phyloP scores from a whole-genome alignment of 2,888 invertebrate species.

The Drosophila pegasa region DNA sequence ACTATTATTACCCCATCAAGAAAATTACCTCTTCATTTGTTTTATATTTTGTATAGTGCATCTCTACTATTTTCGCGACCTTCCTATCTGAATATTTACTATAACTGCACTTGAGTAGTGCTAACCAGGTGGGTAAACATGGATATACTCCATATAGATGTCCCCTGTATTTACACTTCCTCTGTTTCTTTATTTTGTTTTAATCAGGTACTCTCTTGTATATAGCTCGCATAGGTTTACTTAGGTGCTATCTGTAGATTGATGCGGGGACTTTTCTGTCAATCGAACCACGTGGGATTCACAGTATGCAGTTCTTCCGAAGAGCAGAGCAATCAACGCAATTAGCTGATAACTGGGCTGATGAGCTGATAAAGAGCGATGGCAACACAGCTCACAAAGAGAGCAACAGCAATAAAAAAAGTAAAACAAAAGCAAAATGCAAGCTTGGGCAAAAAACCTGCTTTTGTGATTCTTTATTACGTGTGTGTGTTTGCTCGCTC shows the following conservation, averaged over 20 bases:
- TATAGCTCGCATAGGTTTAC: background rate
- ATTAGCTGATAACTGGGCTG: constrained; percentile 23
- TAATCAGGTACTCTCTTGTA: constrained; percentile 6
- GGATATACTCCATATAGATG: background rate
- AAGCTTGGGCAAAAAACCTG: constrained; percentile 3
- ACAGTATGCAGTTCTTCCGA: constrained; percentile 17
- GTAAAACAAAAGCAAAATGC: background rate
- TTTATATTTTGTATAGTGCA: no score
- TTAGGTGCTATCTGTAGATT: constrained; percentile 3
- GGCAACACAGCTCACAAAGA: constrained; percentile 15
- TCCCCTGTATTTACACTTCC: background rate
- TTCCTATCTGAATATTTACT: no score
- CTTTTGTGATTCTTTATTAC: constrained; percentile 10
- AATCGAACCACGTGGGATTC: constrained; percentile 28
- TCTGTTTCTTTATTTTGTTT: constrained; percentile 9
- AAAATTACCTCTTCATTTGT: no score
- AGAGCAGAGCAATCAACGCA: constrained; percentile 12
- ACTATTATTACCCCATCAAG: no score
- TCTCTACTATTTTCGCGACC: no score
- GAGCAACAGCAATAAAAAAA: constrained; percentile 1
- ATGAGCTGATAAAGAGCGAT: constrained; percentile 20
- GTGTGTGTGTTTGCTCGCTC: background rate
- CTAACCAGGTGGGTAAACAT: background rate
- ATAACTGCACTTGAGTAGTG: background rate
- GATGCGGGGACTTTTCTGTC: constrained; percentile 33